phyloP scores from a whole-genome alignment of 2,888 invertebrate species.

The Arrhopalites spinosus region DNA sequence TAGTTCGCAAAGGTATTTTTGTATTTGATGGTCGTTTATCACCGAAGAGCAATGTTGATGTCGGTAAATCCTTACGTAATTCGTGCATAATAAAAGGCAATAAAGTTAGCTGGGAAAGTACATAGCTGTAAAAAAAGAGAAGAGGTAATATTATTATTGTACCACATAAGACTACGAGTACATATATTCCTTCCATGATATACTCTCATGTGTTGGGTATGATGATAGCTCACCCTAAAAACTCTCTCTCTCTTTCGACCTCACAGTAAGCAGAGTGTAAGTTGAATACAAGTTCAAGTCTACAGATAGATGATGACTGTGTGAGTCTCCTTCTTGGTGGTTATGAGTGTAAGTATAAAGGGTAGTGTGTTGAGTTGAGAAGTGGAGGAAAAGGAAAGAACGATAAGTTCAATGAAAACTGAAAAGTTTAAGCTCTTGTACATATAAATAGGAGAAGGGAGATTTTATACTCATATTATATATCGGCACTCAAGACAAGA shows the following conservation, averaged over 20 bases:
- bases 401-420: conserved; percentile 11
- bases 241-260: background rate
- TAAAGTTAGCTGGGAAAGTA: too few species aligned
- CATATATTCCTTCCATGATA: background rate
- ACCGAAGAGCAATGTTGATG: too few species aligned
- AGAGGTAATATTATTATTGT: background rate
- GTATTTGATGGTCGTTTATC: too few species aligned
- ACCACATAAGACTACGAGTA: too few species aligned
- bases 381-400: background rate
- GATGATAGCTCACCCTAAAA: conserved; percentile 5
- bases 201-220: background rate
- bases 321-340: background rate
- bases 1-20: too few species aligned
- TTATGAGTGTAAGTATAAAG: background rate
- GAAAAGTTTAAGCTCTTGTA: background rate
- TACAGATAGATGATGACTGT: too few species aligned
- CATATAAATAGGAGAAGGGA: too few species aligned
- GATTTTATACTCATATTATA: background rate
- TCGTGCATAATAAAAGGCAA: too few species aligned
- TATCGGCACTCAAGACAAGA: conserved; percentile 6
- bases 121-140: too few species aligned
- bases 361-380: background rate
- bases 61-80: too few species aligned
- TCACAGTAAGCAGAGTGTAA: background rate
- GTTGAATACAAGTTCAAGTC: background rate